Evolutionary conservation across 2,113 vertebrate genomes (phyloP).

Genomic region (Lasiurus borealis): DNA sequence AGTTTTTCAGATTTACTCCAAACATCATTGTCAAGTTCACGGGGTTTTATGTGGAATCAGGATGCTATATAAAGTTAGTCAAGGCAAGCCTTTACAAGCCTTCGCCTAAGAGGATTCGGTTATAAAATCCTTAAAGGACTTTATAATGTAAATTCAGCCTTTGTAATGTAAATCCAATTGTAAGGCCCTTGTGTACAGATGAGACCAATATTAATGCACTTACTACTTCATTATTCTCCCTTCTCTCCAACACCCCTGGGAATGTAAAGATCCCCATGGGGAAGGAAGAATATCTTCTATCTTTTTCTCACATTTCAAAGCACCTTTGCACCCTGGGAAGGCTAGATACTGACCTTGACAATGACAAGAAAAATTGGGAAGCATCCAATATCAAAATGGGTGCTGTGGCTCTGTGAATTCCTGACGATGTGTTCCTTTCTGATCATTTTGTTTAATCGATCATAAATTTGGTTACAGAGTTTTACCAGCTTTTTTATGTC

Average conservation of each 20-base stretch:
- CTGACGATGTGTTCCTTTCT: background rate
- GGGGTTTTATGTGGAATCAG: background rate
- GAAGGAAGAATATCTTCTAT: too few species aligned
- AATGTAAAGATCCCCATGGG: background rate
- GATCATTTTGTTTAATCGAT: background rate
- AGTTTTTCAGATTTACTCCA: background rate
- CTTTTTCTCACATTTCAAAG: background rate
- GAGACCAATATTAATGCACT: constrained; percentile 13
- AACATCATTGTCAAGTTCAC: background rate
- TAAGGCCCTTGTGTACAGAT: background rate
- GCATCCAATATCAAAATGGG: background rate
- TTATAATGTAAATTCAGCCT: constrained; percentile 59
- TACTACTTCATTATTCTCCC: constrained; percentile 11
- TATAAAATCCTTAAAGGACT: constrained; percentile 39
- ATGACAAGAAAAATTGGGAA: background rate
- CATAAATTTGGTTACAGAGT: background rate
- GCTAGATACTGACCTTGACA: background rate
- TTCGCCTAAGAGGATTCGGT: constrained; percentile 55
- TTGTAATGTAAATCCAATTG: constrained; percentile 43
- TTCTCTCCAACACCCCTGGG: background rate
- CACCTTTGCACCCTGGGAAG: background rate
- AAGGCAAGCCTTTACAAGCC: constrained; percentile 30
- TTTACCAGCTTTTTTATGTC: background rate
- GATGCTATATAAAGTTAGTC: background rate
- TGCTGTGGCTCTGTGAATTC: background rate